Evolutionary conservation across 35 echinoderm and acorn worm genomes (phyloP).

Genomic region (Eucidaris tribuloides): DNA sequence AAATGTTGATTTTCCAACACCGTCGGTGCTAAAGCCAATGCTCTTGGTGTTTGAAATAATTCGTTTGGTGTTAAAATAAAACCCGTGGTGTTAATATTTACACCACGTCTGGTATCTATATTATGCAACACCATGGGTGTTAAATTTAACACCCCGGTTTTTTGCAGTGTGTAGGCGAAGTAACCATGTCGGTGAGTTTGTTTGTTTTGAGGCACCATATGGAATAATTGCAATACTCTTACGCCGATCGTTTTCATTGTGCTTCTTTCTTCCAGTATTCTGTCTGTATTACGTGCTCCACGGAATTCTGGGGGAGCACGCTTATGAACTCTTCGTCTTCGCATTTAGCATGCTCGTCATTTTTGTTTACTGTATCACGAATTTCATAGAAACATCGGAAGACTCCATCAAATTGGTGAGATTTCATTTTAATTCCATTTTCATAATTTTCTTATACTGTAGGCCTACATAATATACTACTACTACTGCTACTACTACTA

Average conservation of each 20-base stretch:
- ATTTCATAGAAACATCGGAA: constrained; percentile 58
- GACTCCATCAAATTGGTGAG: constrained; percentile 68
- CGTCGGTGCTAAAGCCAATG: no score
- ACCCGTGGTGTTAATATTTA: no score
- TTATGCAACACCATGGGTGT: no score
- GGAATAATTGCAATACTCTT: not conserved
- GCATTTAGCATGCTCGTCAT: constrained; percentile 59
- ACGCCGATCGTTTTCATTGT: not conserved
- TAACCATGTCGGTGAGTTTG: no score
- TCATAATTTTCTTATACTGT: not conserved
- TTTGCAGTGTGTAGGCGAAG: no score
- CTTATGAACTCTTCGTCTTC: constrained; percentile 73
- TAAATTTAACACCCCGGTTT: no score
- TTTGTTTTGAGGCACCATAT: no score
- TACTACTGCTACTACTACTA: not conserved
- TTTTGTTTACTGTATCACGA: constrained; percentile 65
- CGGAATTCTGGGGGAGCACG: constrained; percentile 73
- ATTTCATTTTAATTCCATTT: not conserved
- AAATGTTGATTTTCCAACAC: no score
- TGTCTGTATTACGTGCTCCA: constrained; percentile 93
- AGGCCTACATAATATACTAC: not conserved
- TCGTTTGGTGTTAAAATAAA: no score
- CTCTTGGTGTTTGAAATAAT: no score
- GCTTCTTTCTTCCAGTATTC: constrained; percentile 57
- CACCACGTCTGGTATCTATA: no score